phyloP scores from a whole-genome alignment of 2,113 vertebrate genomes.

The Stomatorhinus ivindoensis region DNA sequence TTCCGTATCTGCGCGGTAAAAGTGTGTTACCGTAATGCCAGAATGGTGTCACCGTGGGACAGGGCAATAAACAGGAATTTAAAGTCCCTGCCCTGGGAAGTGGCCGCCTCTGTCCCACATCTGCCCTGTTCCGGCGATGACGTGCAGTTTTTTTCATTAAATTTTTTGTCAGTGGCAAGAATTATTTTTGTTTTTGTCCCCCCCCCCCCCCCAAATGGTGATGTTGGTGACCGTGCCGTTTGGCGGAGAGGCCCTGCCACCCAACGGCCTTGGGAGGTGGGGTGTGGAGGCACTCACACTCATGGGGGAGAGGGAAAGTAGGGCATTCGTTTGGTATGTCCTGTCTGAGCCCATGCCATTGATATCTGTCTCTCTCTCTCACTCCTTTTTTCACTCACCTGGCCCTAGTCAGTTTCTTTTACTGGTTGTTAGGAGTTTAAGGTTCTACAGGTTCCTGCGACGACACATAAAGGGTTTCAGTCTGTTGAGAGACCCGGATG shows the following conservation, averaged over 20 bases:
- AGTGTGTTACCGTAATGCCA: background rate
- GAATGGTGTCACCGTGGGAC: background rate
- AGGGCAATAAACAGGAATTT: background rate
- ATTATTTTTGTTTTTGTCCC: background rate
- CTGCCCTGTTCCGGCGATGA: background rate
- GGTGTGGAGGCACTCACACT: background rate
- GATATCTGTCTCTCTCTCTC: background rate
- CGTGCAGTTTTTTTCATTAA: background rate
- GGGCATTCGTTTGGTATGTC: background rate
- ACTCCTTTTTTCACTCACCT: background rate
- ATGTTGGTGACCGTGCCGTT: background rate
- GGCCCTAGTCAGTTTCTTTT: background rate
- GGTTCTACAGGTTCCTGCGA: background rate
- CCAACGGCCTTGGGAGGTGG: background rate
- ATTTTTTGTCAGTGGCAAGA: background rate
- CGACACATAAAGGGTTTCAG: background rate
- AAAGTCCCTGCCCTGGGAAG: background rate
- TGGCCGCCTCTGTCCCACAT: background rate
- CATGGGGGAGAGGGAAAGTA: background rate
- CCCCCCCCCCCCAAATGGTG: background rate
- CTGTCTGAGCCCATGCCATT: background rate
- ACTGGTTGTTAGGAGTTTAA: background rate
- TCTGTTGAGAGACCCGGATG: background rate
- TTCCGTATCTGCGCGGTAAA: background rate
- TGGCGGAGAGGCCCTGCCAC: background rate